A percentile compares a stretch with the other conserved stretches of the same genome.
These are phyloP conservation scores for Exephanes ischioxanthus DNA, from an alignment of 2,888 invertebrate genomes.

Conservation along the genomic window DNA sequence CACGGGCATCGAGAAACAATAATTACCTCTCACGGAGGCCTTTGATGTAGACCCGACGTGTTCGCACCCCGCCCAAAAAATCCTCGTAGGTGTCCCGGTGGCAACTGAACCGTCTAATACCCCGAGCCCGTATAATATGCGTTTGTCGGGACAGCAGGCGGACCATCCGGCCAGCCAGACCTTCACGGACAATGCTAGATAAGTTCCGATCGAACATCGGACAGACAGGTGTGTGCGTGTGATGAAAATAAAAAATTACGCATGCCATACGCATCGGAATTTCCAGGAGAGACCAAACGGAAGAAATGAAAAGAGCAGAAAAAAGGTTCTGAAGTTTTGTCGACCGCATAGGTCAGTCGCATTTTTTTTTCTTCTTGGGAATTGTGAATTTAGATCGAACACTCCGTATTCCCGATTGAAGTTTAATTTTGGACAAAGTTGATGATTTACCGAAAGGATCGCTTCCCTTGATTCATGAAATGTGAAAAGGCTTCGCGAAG, in stretches of 20 bases:
- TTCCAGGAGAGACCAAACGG: neutral
- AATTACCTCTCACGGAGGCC: constrained; percentile 81
- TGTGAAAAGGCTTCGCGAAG: neutral
- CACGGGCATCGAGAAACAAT: constrained; percentile 81
- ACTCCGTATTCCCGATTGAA: neutral
- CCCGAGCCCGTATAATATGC: constrained; percentile 46
- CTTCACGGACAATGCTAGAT: constrained; percentile 36
- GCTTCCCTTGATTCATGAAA: neutral
- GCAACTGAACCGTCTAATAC: constrained; percentile 63
- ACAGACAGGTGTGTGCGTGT: constrained; percentile 38
- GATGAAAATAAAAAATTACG: constrained; percentile 12
- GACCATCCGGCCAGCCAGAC: constrained; percentile 42
- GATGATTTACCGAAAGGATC: neutral
- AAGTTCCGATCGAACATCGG: constrained; percentile 37
- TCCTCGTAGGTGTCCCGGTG: constrained; percentile 78
- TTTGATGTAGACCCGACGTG: constrained; percentile 82
- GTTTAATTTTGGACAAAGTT: neutral
- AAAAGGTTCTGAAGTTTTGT: neutral
- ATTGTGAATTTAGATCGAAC: neutral
- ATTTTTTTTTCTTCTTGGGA: neutral
- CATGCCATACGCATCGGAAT: constrained; percentile 14
- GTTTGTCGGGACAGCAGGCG: constrained; percentile 33
- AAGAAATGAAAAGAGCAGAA: neutral
- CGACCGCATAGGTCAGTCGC: neutral
- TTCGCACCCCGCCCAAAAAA: constrained; percentile 81